Base-by-base conservation (phyloP, 1,140 invertebrate genomes). In the Aphidius ervi region DNA sequence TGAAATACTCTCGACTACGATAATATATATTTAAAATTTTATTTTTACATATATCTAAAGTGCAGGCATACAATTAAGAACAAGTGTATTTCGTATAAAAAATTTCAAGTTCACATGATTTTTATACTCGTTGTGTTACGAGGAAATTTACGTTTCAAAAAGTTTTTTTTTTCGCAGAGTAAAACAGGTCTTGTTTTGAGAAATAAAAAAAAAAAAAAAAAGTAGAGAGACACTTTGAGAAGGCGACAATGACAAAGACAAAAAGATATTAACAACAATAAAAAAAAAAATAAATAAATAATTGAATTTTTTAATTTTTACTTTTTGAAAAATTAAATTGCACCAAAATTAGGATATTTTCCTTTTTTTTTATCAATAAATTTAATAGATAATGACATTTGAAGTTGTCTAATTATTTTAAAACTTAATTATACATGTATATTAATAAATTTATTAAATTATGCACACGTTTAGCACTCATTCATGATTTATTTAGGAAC, bases 401-500 rank as follows among this genome's bases (percentile, higher is more conserved):
- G 1, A 41, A 23, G n/a, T n/a, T 56, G n/a, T 9, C 46, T 56
- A 49, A 42, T 40, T 10, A 42, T 47, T 55, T 47, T 58, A 59
- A n/a, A 54, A 55, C 45, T 46, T 37, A 9, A 61, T 9, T 39
- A 45, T 48, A 42, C 43, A 59, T 55, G 53, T 65, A 62, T 69
- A 61, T 69, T 68, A 72, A 70, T 70, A 74, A 73, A 66, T 59
- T 31, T 72, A 64, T 75, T 72, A 72, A 67, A 70, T 73, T 61
- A 64, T 71, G 67, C 71, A 71, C 71, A 71, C 69, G 58, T 72
- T 59, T 74, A 77, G 77, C 76, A 78, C 73, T 77, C 76, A 78
- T 73, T 75, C 76, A 76, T 78, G 76, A 73, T 78, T 77, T 72
- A 76, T 77, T 78, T 78, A 78, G 76, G 76, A 78, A 78, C 76